Base-by-base conservation (phyloP, 2,797 vertebrate species). In the Coreius guichenoti region DNA sequence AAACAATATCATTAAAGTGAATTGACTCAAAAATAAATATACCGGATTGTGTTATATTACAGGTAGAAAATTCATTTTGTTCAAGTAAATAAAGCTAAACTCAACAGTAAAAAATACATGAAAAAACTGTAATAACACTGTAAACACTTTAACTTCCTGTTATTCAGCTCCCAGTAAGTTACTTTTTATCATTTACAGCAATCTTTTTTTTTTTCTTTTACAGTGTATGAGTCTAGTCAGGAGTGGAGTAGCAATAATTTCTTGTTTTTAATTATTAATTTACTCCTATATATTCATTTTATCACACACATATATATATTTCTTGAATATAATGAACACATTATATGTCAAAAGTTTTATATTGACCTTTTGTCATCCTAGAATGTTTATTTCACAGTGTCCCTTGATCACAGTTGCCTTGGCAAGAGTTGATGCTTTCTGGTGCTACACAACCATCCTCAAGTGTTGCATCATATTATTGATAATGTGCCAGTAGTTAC, bases 391-490 rank as follows among this genome's bases (percentile, higher is more conserved):
- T 31, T 67, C 31, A 67, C 61, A 80, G 16, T 21, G 33, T 0
- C 31, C 26, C 13, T 47, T n/a, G 19, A 33, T 9, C 1, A 67
- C 29, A 49, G 63, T 68, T 68, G 29, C 31, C 78, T 80, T 80
- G 45, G 26, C 17, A 49, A 43, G 26, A 51, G 63, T 23, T 67
- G 76, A 79, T 45, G 43, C 11, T 47, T 26, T 49, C 17, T 17
- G 26, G 29, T 29, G 76, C 17, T 49, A 49, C 19, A 26, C 43
- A 65, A 49, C 45, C 17, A 21, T 65, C 77, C 3, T 21, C 19
- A 67, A 67, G 43, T 67, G 29, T 67, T 80, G 63, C 78, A 80
- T 80, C 77, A 65, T 49, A 21, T 47, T 77, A 8, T 33, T 47
- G 17, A 49, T 79, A 29, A 47, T 21, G 39, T 67, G 17, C 26